Evolutionary conservation across 2,797 vertebrate species (phyloP), one percentile per base, ranked within the genome.

Genomic region (Peromyscus aztecus): DNA sequence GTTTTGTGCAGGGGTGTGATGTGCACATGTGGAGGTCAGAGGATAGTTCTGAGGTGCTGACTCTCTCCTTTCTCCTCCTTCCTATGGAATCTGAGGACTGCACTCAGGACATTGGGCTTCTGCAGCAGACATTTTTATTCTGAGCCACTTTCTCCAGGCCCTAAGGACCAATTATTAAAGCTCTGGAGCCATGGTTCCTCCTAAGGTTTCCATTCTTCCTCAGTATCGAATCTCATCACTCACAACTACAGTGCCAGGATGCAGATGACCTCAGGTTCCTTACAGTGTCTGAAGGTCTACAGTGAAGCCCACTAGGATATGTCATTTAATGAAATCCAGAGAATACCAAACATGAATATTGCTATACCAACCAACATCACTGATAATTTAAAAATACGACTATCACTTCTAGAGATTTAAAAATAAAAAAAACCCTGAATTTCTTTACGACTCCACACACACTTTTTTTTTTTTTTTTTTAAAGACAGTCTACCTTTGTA

Each of bases 341-440:
- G 27, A 81, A 85, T 82, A 37, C 24, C 52, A 94, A 96, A 65
- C 69, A 69, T 90, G 77, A 95, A 77, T 43, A 82, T 1, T 71
- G 65, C 31, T 80, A 88, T 57, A 71, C 24, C 34, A 89, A 73
- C 6, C 27, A 91, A 83, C 9, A 90, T 77, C n/a, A 75, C 8
- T 78, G 69, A 43, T 43, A 89, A 55, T 92, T 90, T 80, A 82
- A 95, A 95, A 94, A 90, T 27, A 85, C 7, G 29, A 90, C 55
- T 57, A 24, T 11, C 49, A 95, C 52, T 90, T 97, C 92, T 84
- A 11, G 55, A 94, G 29, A 88, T 63, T 93, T 73, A 85, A 49
- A 93, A 57, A 91, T 94, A 83, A 84, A 95, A 95, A 89, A 95
- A 84, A n/a, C 65, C 9, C 93, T 90, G 71, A 91, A 97, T 95